These are phyloP conservation scores for Mirza zaza DNA, from an alignment of 2,113 vertebrate genomes.

Conservation along the genomic window DNA sequence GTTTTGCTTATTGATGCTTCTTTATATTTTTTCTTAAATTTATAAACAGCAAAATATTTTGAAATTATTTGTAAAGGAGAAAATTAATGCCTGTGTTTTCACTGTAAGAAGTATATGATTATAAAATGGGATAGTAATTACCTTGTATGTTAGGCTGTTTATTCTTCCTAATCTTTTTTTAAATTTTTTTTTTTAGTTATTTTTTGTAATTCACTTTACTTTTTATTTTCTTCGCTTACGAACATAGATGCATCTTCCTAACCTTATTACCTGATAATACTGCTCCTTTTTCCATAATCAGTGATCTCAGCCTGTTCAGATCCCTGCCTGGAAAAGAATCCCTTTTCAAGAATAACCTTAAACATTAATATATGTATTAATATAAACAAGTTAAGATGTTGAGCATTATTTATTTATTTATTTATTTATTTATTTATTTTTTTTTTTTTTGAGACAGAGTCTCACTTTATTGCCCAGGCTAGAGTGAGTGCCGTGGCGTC, in stretches of 20 bases:
- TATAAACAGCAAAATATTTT: background rate
- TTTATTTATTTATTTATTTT: background rate
- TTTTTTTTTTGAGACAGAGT: too few species aligned
- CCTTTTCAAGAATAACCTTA: background rate
- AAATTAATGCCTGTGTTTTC: background rate
- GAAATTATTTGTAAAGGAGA: constrained; percentile 1
- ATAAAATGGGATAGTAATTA: background rate
- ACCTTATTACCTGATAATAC: background rate
- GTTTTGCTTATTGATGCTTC: background rate
- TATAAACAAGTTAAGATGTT: background rate
- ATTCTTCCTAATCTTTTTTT: background rate
- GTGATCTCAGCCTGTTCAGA: background rate
- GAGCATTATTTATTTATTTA: background rate
- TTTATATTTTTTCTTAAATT: constrained; percentile 24
- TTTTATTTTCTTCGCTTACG: too few species aligned
- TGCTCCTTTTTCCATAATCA: background rate
- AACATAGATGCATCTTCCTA: background rate
- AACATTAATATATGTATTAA: background rate
- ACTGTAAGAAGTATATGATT: background rate
- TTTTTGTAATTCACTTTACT: too few species aligned
- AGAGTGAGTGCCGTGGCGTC: too few species aligned
- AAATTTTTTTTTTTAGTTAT: background rate
- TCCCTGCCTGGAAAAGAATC: background rate
- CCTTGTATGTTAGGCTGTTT: background rate
- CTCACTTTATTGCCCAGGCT: too few species aligned